phyloP scores from a whole-genome alignment of 2,113 vertebrate species.

The Nibea albiflora region DNA sequence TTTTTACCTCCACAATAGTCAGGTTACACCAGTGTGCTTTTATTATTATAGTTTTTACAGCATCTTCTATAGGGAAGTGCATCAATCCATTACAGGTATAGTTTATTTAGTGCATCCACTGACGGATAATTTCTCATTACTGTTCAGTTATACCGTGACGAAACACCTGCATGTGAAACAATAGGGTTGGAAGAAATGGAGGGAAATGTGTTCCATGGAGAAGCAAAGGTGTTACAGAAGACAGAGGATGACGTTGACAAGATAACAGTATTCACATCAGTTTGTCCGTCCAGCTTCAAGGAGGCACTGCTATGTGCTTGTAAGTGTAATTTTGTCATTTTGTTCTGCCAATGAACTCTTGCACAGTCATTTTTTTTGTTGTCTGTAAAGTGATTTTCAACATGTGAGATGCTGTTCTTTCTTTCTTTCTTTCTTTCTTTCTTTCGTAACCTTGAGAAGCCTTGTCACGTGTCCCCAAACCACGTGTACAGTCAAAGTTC shows the following conservation, averaged over 20 bases:
- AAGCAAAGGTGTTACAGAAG: constrained; percentile 19
- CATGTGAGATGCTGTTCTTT: not conserved
- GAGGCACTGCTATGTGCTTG: constrained; percentile 37
- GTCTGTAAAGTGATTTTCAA: not conserved
- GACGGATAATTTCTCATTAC: constrained; percentile 15
- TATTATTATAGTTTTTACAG: constrained; percentile 8
- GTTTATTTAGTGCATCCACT: not conserved
- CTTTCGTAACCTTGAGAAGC: constrained; percentile 8
- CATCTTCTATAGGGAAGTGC: not conserved
- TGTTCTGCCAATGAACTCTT: constrained; percentile 5
- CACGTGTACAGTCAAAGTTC: not conserved
- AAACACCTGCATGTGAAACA: constrained; percentile 38
- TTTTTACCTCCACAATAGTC: constrained; percentile 19
- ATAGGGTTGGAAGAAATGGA: not conserved
- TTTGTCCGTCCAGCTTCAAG: constrained; percentile 57
- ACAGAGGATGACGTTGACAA: constrained; percentile 42
- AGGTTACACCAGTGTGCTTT: constrained; percentile 12
- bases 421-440: not conserved
- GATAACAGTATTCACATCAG: constrained; percentile 58
- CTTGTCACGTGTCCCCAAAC: not conserved
- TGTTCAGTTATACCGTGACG: constrained; percentile 10
- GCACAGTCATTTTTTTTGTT: not conserved
- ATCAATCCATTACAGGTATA: not conserved
- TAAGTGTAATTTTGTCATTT: not conserved
- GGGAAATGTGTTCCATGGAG: not conserved